A percentile compares a stretch with the other conserved stretches of the same genome.
phyloP scores from a whole-genome alignment of 2,113 vertebrate genomes.

The Hassar affinis region DNA sequence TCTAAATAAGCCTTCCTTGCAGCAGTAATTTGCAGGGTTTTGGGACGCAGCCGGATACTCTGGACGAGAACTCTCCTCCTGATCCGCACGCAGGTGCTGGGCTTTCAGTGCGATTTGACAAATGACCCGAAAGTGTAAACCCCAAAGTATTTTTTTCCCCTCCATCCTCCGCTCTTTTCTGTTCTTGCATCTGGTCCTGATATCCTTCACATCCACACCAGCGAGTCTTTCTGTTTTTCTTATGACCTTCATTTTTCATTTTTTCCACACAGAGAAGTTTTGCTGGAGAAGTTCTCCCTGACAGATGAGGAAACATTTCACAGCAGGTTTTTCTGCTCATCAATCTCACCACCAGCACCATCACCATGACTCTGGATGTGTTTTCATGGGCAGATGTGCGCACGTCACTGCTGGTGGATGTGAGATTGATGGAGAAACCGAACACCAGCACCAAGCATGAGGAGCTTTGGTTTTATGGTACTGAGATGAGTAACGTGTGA shows the following conservation, averaged over 20 bases:
- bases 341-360: neutral
- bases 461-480: neutral
- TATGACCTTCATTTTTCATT: neutral
- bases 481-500: conserved; percentile 31
- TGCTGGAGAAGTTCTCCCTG: conserved; percentile 37
- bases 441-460: neutral
- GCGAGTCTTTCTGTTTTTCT: neutral
- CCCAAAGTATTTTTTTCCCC: neutral
- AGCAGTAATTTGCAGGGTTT: neutral
- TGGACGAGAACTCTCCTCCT: neutral
- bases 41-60: neutral
- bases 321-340: neutral
- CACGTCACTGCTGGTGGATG: neutral
- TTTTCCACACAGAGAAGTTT: neutral
- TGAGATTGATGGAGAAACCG: neutral
- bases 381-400: neutral
- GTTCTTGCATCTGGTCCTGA: conserved; percentile 41
- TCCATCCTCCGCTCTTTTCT: neutral
- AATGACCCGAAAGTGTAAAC: conserved; percentile 12
- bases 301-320: conserved; percentile 30
- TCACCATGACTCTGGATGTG: conserved; percentile 24
- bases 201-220: neutral
- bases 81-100: neutral
- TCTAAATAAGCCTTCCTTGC: neutral
- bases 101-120: conserved; percentile 2